These are phyloP conservation scores for Synergus gifuensis DNA, from an alignment of 2,888 invertebrate species.

Conservation along the genomic window DNA sequence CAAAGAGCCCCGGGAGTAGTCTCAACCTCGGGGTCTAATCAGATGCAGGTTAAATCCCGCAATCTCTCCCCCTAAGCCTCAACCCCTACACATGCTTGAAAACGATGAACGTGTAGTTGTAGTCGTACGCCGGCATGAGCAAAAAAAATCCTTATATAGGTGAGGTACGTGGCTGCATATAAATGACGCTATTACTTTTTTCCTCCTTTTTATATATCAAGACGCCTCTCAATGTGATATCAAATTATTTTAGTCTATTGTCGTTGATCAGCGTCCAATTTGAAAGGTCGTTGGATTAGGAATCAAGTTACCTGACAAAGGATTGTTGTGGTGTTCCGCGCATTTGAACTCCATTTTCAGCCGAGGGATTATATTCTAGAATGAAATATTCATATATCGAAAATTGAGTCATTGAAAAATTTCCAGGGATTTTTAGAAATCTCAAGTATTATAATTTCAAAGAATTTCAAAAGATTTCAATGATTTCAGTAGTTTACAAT, in stretches of 20 bases:
- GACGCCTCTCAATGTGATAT: constrained; percentile 26
- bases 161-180: constrained; percentile 32
- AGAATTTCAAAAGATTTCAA: no score
- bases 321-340: neutral
- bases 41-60: constrained; percentile 64
- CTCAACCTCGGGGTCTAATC: constrained; percentile 63
- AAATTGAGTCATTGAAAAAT: no score
- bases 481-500: no score
- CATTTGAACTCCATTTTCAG: neutral
- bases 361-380: neutral
- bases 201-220: constrained; percentile 14
- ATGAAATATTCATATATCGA: no score
- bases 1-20: constrained; percentile 43
- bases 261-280: neutral
- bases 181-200: constrained; percentile 35
- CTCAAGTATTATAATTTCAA: neutral
- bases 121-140: constrained; percentile 13
- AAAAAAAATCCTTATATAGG: constrained; percentile 33
- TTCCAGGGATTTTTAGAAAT: neutral
- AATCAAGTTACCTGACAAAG: constrained; percentile 20
- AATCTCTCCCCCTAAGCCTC: constrained; percentile 48
- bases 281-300: neutral
- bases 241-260: constrained; percentile 38
- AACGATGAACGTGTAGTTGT: constrained; percentile 28
- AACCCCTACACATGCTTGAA: constrained; percentile 23